Evolutionary conservation across 2,888 invertebrate species (phyloP).

Genomic region (Lamellibrachia columna): DNA sequence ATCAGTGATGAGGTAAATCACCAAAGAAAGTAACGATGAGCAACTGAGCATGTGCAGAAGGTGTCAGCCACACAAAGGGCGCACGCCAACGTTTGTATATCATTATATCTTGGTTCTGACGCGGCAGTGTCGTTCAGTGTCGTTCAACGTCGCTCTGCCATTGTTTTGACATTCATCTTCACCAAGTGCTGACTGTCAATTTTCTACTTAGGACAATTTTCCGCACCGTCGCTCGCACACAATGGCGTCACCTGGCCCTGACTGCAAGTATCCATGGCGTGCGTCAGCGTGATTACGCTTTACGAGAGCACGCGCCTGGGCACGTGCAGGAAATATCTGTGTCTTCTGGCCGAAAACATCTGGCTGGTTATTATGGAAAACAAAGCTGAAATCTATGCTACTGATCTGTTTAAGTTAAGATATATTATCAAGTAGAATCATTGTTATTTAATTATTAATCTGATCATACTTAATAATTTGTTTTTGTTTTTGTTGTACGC

Average conservation of each 20-base stretch:
- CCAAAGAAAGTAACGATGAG: background rate
- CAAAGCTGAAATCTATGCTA: background rate
- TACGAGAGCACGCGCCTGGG: background rate
- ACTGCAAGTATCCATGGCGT: background rate
- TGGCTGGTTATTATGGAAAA: background rate
- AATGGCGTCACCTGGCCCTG: background rate
- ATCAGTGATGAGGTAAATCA: background rate
- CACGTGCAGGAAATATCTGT: background rate
- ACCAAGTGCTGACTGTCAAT: constrained; percentile 7
- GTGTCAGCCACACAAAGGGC: constrained; percentile 4
- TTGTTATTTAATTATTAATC: background rate
- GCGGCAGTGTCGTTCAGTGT: background rate
- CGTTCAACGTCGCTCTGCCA: background rate
- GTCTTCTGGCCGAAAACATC: background rate
- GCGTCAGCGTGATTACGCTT: background rate
- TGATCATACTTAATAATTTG: background rate
- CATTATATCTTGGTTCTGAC: background rate
- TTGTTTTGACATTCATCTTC: constrained; percentile 16
- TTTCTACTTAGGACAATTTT: constrained; percentile 16
- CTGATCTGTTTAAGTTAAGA: background rate
- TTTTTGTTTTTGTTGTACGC: background rate
- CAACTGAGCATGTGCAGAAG: background rate
- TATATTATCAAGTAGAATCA: background rate
- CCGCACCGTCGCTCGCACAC: background rate
- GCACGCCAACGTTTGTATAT: background rate